Base-by-base conservation (phyloP, 2,888 invertebrate genomes). In the Lasioglossum vierecki region DNA sequence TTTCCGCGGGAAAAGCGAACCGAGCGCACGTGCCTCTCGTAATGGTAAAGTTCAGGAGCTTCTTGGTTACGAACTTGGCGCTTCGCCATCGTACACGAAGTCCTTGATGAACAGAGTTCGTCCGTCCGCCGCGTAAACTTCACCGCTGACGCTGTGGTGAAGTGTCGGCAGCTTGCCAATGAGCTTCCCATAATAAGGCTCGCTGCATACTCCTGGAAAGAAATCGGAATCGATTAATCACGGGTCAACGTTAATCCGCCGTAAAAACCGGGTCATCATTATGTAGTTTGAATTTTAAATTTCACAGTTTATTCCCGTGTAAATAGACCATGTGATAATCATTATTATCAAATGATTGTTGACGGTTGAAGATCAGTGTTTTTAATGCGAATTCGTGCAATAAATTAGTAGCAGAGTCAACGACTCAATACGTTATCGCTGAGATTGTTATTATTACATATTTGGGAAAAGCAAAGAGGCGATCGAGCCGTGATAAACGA, bases 41-140 rank as follows among this genome's bases (percentile, higher is more conserved):
- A 82, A 76, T 30, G 46, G 13, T 63, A 78, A 84, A 83, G 75
- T 84, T 83, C 8, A 15, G 30, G 39, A n/a, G 44, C 15, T 84
- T 82, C 85, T 76, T 53, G 77, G 49, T 71, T 83, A 94, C 95
- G 95, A 82, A 98, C 98, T 97, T 94, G 98, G 98, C 75, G 98
- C 98, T 95, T 98, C 97, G 82, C 99, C 99, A 93, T 98, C 98
- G 95, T 98, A 99, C 89, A 97, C 97, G 95, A 98, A 98, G 95
- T 98, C 97, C 94, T 98, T 97, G 91, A 99, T 96, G 95, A 97
- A 98, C 82, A 99, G 95, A 76, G 98, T 99, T 92, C 98, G 96
- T 76, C 98, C 97, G 95, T 99, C 98, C 0, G 98, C 98, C 8
- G 98, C 98, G 95, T 96, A 98, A 79, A 98, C 98, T 92, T 97